Evolutionary conservation across 1,140 invertebrate species (phyloP), one percentile per base, ranked within the genome.

Genomic region (Bombus turneri): DNA sequence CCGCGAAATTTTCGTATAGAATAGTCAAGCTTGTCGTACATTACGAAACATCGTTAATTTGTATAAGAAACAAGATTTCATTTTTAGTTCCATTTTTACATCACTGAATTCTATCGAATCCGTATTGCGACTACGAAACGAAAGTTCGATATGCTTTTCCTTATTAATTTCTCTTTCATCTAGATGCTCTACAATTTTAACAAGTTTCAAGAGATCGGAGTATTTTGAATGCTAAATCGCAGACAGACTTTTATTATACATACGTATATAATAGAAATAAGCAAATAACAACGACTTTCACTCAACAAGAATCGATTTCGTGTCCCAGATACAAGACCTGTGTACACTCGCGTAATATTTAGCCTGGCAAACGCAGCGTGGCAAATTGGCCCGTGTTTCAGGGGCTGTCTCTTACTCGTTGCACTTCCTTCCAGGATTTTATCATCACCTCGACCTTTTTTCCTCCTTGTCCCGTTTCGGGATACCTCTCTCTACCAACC

Each of bases 341-440:
- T 12, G 34, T 62, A 74, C 79, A 91, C 77, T 86, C 59, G 59
- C 83, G 86, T 85, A 92, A 93, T 93, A 93, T 94, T 93, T 94
- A 93, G 91, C 88, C 91, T 88, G 76, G 83, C 76, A 86, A 88
- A 93, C 89, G 86, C 85, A 81, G 86, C 91, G 87, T 92, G 90
- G 92, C 93, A 93, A 94, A 94, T 94, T 94, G 93, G 92, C 89
- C 91, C 87, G 90, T 91, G 86, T 93, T 93, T 93, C 92, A 93
- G 89, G 88, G 81, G 89, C 86, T 86, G 75, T 31, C 69, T 84
- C 64, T 76, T 81, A 39, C 73, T 66, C 72, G 68, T 83, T 79
- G 79, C 86, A 83, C 79, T 84, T 87, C 75, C 87, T 76, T 88
- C 82, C 72, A 81, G 34, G 59, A 80, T 83, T 87, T 83, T 81